Evolutionary conservation across 37 sponge, comb jelly and placozoan genomes (phyloP).

Genomic region (Cliona cf. orientalis): DNA sequence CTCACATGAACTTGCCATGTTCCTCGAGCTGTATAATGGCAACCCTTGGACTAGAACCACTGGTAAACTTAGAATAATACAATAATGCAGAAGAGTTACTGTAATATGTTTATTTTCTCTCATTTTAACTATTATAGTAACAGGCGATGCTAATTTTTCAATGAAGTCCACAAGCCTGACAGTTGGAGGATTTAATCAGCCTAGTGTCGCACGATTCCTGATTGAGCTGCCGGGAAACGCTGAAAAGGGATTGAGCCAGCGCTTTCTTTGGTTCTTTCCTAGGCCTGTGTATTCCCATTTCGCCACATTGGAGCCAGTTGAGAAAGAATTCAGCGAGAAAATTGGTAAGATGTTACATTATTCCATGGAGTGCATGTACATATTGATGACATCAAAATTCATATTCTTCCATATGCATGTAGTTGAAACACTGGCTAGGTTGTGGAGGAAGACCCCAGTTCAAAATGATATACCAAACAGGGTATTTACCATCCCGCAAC

Average conservation of each 20-base stretch:
- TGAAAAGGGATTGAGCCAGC: constrained; percentile 34
- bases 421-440: background rate
- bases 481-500: background rate
- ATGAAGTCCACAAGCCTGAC: constrained; percentile 33
- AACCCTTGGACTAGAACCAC: constrained; percentile 41
- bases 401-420: background rate
- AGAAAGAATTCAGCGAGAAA: constrained; percentile 6
- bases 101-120: background rate
- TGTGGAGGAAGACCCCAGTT: background rate
- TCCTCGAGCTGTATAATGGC: constrained; percentile 10
- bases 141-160: constrained; percentile 30
- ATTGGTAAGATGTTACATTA: no score
- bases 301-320: constrained; percentile 2
- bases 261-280: constrained; percentile 36
- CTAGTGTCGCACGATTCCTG: constrained; percentile 19
- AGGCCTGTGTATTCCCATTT: constrained; percentile 6
- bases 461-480: background rate
- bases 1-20: constrained; percentile 4
- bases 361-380: no score
- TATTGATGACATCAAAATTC: background rate
- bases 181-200: constrained; percentile 39
- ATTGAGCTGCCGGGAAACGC: constrained; percentile 5
- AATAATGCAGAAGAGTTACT: background rate
- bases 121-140: background rate
- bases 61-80: constrained; percentile 15